phyloP scores from a whole-genome alignment of 37 sponge, comb jelly and placozoan species.

The Spongilla lacustris region DNA sequence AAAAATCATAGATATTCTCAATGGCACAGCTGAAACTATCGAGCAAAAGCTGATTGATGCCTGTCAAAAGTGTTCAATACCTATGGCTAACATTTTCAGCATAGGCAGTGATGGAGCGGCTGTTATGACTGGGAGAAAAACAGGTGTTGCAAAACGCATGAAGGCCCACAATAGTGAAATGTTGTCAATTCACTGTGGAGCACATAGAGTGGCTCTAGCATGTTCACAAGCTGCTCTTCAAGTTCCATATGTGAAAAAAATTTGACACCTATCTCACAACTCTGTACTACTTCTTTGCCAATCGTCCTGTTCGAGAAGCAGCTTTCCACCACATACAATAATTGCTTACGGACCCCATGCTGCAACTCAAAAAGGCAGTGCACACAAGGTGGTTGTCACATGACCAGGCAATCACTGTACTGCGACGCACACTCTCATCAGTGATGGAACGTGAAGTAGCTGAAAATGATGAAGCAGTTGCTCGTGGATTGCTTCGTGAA shows the following conservation, averaged over 20 bases:
- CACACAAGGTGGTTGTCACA: slow-evolving; percentile 43
- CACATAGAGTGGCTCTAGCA: slow-evolving; percentile 44
- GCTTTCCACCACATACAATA: slow-evolving; percentile 13
- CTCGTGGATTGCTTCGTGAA: slow-evolving; percentile 11
- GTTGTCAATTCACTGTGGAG: slow-evolving; percentile 35
- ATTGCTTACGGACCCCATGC: neutral
- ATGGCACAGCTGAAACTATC: too few species aligned
- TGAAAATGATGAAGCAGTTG: slow-evolving; percentile 25
- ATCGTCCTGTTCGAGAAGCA: slow-evolving; percentile 13
- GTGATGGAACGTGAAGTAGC: slow-evolving; percentile 25
- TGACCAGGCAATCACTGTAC: slow-evolving; percentile 4
- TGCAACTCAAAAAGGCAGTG: slow-evolving; percentile 27
- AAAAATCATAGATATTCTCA: too few species aligned
- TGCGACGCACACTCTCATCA: slow-evolving; percentile 14
- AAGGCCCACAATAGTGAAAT: slow-evolving; percentile 29
- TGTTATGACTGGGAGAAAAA: too few species aligned
- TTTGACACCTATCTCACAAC: slow-evolving; percentile 12
- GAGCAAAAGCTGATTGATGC: too few species aligned
- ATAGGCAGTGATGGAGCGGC: too few species aligned
- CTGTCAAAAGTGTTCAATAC: too few species aligned
- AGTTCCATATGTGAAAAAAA: slow-evolving; percentile 23
- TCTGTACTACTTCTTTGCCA: slow-evolving; percentile 12
- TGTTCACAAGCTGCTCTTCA: slow-evolving; percentile 33
- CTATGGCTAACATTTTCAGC: too few species aligned
- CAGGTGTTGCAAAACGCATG: slow-evolving; percentile 37